These are phyloP conservation scores for Strix aluco DNA, from an alignment of 2,113 vertebrate genomes.

Conservation along the genomic window DNA sequence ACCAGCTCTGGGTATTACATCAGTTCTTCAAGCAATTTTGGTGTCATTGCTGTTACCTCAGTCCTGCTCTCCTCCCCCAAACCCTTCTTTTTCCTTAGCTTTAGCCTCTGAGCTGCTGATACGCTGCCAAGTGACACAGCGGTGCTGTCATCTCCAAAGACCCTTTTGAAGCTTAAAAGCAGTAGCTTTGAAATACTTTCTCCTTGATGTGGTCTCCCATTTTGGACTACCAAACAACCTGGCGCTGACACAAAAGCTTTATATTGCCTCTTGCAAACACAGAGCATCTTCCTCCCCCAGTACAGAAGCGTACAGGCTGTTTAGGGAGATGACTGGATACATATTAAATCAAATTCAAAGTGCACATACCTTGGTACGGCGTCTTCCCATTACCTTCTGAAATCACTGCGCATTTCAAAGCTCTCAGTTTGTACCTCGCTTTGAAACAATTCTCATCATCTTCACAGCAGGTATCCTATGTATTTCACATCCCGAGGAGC, in stretches of 20 bases:
- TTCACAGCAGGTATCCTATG: not conserved
- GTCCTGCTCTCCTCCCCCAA: not conserved
- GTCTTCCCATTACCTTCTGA: not conserved
- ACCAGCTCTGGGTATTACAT: not conserved
- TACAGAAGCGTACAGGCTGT: not conserved
- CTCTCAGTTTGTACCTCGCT: not conserved
- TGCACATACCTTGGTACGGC: not conserved
- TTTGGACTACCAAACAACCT: not conserved
- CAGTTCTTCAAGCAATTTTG: not conserved
- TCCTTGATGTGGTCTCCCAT: not conserved
- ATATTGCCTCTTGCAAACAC: not conserved
- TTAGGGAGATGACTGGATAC: not conserved
- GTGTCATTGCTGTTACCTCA: not conserved
- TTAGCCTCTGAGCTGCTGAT: not conserved
- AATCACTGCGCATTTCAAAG: not conserved
- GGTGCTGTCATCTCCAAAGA: not conserved
- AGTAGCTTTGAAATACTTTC: not conserved
- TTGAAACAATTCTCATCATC: conserved; percentile 26
- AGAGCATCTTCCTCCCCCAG: not conserved
- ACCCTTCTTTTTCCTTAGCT: not conserved
- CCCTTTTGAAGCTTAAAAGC: not conserved
- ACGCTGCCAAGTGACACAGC: not conserved
- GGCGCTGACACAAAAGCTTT: not conserved
- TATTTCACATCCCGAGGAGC: not conserved
- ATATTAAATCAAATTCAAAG: not conserved